Evolutionary conservation across 2,113 vertebrate species (phyloP), one percentile per base, ranked within the genome.

Genomic region (Danionella cerebrum): DNA sequence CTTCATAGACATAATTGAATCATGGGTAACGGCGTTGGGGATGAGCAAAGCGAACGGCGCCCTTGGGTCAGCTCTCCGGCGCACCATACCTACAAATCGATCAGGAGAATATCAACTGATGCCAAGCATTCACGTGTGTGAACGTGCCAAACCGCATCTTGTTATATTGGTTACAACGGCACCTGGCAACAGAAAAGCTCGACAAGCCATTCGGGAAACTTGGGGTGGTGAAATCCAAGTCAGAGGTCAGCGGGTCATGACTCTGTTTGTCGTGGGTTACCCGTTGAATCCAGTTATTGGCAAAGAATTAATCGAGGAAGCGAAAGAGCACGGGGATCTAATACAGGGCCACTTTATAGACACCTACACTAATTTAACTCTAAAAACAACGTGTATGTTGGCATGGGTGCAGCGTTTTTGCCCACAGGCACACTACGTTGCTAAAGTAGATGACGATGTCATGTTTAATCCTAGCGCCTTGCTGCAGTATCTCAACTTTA

Each of bases 391-490:
- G 70, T 87, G 86, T 10, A 84, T 91, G 67, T 78, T 94, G 27
- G 79, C 77, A 39, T 96, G 93, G 93, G 84, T 80, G 0, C 67
- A 80, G 16, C 72, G 76, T 0, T 88, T 89, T 75, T 96, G 94
- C 71, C 82, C 86, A 1, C 76, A 77, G 42, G 91, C 89, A 14
- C 83, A 76, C 55, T 94, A 89, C 66, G n/a, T 93, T 21, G 84
- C 91, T 66, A 96, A 96, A 77, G 92, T 90, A 0, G 94, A 96
- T 1, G 94, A 96, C 2, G 94, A 96, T 3, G 90, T 96, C 9
- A 84, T 92, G n/a, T 88, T 96, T 59, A 96, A 94, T 14, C 84
- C 88, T 1, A 80, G 75, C 0, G 80, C 84, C 1, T 84, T 95
- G 1, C 80, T 90, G 27, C 83, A 80, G 33, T 88, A 83, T 51